These are phyloP conservation scores for Scyliorhinus canicula DNA, from an alignment of 2,797 vertebrate genomes.

Conservation along the genomic window DNA sequence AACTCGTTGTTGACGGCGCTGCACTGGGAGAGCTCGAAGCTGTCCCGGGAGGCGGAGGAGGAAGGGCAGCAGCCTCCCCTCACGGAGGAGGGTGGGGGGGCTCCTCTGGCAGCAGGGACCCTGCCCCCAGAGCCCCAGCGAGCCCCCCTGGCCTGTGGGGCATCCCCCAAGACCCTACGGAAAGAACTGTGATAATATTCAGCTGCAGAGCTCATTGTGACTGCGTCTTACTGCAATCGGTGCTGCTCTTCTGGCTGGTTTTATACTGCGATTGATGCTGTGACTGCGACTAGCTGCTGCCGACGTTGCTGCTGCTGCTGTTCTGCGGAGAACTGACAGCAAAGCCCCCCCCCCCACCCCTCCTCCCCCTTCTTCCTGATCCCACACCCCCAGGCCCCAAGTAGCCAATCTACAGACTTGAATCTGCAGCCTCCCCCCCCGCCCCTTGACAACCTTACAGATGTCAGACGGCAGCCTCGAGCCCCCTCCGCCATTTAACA, in stretches of 20 bases:
- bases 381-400: no score
- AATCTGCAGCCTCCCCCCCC: no score
- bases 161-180: neutral
- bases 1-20: conserved; percentile 74
- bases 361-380: no score
- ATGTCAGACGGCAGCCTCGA: no score
- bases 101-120: neutral
- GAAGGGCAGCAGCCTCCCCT: neutral
- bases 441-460: fast-evolving
- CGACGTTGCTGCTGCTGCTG: neutral
- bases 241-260: no score
- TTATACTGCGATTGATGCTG: no score
- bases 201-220: neutral
- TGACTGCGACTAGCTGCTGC: no score
- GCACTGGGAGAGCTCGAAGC: conserved; percentile 44
- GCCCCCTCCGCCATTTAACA: no score
- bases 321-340: neutral
- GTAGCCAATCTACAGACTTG: no score
- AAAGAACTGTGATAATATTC: neutral
- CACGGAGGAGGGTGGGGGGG: neutral
- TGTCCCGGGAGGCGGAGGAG: neutral
- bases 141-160: neutral
- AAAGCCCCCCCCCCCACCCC: neutral
- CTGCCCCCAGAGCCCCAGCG: neutral
- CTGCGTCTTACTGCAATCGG: no score